Percentiles rank a stretch among this genome's conserved stretches.
Conservation (phyloP, 2,888 invertebrate genomes). For the Strigamia transsilvanica region DNA sequence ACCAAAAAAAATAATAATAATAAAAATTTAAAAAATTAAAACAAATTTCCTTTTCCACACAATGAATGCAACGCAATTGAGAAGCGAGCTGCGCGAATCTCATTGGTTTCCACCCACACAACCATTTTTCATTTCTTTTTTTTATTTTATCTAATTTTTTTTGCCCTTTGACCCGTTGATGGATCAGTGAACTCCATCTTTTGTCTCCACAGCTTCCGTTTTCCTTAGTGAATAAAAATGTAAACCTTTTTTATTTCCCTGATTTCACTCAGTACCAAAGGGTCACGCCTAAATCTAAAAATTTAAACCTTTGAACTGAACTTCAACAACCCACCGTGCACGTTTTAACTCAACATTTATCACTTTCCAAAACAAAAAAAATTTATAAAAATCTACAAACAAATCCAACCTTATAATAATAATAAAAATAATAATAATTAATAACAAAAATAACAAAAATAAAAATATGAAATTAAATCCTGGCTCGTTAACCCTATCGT, state of each 20-base stretch:
- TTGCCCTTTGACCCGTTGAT: conserved; percentile 25
- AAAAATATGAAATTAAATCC: conserved; percentile 3
- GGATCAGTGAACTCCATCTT: conserved; percentile 49
- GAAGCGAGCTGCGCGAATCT: neutral
- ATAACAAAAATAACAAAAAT: neutral
- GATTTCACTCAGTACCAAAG: conserved; percentile 42
- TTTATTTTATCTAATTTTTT: conserved; percentile 16
- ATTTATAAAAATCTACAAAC: neutral
- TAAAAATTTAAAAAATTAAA: no score
- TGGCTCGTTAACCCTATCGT: conserved; percentile 15
- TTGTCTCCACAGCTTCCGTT: conserved; percentile 41
- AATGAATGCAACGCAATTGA: neutral
- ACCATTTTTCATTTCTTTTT: neutral
- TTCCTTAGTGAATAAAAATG: conserved; percentile 46
- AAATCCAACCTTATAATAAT: neutral
- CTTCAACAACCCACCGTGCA: neutral
- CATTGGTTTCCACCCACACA: neutral
- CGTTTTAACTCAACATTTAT: neutral
- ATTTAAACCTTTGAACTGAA: conserved; percentile 25
- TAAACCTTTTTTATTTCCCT: conserved; percentile 34
- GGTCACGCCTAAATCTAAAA: neutral
- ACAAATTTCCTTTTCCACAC: neutral
- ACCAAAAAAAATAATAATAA: neutral
- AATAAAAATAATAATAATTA: neutral
- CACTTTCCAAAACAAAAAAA: neutral